Evolutionary conservation across 2,797 vertebrate species (phyloP).

Genomic region (Cichlasoma orientale): DNA sequence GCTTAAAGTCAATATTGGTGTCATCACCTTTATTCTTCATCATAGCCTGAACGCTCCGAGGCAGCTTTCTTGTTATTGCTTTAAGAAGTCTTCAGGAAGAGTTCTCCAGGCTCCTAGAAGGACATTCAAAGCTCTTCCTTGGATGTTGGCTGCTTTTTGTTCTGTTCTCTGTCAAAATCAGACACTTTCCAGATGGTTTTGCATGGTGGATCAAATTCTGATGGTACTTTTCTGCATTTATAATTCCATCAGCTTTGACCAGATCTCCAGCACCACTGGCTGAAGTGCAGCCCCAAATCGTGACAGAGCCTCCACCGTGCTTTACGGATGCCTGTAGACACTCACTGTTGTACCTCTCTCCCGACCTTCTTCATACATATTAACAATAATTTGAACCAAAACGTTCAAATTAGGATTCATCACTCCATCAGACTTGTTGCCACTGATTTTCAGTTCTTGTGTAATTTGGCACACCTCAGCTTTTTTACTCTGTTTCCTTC

Average conservation of each 20-base stretch:
- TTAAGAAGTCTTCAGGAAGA: neutral
- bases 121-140: neutral
- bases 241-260: neutral
- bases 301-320: neutral
- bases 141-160: slow-evolving; percentile 1
- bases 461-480: neutral
- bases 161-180: neutral
- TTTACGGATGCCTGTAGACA: too few species aligned
- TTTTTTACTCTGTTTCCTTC: neutral
- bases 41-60: neutral
- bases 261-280: neutral
- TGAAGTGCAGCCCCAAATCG: neutral
- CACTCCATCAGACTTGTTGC: neutral
- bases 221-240: neutral
- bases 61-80: too few species aligned
- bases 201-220: neutral
- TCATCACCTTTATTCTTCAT: neutral
- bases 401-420: neutral
- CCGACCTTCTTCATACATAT: neutral
- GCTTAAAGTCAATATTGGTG: neutral
- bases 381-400: neutral
- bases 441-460: neutral
- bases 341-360: neutral
- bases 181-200: neutral
- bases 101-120: neutral